phyloP scores from a whole-genome alignment of 2,888 invertebrate species.

The Macropis europaea region DNA sequence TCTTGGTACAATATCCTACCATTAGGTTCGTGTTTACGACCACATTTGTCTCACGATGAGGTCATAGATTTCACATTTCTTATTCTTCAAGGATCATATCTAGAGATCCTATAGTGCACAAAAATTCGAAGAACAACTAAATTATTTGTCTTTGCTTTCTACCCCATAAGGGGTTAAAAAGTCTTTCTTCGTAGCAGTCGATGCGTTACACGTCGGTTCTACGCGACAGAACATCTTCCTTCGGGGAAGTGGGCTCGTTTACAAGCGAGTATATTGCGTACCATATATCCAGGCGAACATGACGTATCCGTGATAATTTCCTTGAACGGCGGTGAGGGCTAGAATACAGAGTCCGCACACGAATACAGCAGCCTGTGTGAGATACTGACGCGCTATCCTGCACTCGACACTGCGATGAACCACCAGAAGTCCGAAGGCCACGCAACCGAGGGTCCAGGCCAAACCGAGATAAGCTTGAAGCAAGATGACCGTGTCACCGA shows the following conservation, averaged over 20 bases:
- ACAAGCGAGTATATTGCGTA: constrained; percentile 71
- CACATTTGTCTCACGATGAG: too few relatives aligned
- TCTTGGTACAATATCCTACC: too few relatives aligned
- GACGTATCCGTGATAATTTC: constrained; percentile 88
- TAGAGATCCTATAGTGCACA: too few relatives aligned
- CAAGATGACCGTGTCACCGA: constrained; percentile 83
- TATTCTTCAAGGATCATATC: too few relatives aligned
- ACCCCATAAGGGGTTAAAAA: too few relatives aligned
- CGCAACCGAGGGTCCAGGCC: constrained; percentile 91
- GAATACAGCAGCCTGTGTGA: constrained; percentile 90
- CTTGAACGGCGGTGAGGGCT: constrained; percentile 88
- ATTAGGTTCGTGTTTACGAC: too few relatives aligned
- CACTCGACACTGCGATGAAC: constrained; percentile 91
- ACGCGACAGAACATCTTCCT: background rate
- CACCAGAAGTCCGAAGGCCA: constrained; percentile 90
- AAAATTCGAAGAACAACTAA: too few relatives aligned
- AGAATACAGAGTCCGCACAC: constrained; percentile 89
- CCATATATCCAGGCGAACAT: constrained; percentile 92
- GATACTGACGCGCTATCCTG: constrained; percentile 91
- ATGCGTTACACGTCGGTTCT: background rate
- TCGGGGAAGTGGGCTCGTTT: background rate
- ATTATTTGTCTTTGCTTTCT: too few relatives aligned
- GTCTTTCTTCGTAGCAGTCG: too few relatives aligned
- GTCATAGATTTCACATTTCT: background rate
- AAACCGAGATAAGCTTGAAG: constrained; percentile 89